A percentile compares a stretch with the other conserved stretches of the same genome.
These are phyloP conservation scores for Macroteleia sp. DNA, from an alignment of 2,888 invertebrate genomes.

Conservation along the genomic window DNA sequence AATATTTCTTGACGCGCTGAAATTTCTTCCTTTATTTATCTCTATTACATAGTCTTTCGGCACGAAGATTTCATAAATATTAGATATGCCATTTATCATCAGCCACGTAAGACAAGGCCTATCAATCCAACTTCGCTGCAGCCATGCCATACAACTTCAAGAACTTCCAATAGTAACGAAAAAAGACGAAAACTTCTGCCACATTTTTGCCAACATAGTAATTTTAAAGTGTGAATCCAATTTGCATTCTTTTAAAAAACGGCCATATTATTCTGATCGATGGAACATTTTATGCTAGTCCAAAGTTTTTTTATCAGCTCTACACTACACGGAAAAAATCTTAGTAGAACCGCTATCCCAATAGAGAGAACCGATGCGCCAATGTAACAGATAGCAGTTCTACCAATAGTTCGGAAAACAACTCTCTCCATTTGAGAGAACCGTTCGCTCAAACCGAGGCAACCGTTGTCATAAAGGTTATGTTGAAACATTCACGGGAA, in stretches of 20 bases:
- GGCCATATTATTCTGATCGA: slow-evolving; percentile 4
- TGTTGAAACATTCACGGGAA: too few relatives aligned
- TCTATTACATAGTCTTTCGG: background rate
- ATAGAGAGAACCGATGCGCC: too few relatives aligned
- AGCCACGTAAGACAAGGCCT: slow-evolving; percentile 3
- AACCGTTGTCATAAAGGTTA: too few relatives aligned
- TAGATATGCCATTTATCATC: slow-evolving; percentile 3
- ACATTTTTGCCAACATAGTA: slow-evolving; percentile 1
- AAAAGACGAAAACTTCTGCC: slow-evolving; percentile 3
- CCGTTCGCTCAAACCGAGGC: too few relatives aligned
- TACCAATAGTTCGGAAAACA: too few relatives aligned
- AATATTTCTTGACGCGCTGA: background rate
- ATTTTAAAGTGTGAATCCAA: slow-evolving; percentile 12
- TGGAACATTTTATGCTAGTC: slow-evolving; percentile 18
- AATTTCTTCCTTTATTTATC: background rate
- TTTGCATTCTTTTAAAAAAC: background rate
- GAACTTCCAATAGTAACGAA: background rate
- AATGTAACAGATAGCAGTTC: too few relatives aligned
- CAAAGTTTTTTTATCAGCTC: too few relatives aligned
- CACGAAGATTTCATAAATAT: slow-evolving; percentile 3
- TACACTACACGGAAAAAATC: too few relatives aligned
- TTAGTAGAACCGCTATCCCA: too few relatives aligned
- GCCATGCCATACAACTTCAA: slow-evolving; percentile 6
- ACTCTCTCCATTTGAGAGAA: too few relatives aligned
- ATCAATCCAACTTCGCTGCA: slow-evolving; percentile 4